phyloP scores from a whole-genome alignment of 2,888 invertebrate genomes.

The Zelleria hepariella region DNA sequence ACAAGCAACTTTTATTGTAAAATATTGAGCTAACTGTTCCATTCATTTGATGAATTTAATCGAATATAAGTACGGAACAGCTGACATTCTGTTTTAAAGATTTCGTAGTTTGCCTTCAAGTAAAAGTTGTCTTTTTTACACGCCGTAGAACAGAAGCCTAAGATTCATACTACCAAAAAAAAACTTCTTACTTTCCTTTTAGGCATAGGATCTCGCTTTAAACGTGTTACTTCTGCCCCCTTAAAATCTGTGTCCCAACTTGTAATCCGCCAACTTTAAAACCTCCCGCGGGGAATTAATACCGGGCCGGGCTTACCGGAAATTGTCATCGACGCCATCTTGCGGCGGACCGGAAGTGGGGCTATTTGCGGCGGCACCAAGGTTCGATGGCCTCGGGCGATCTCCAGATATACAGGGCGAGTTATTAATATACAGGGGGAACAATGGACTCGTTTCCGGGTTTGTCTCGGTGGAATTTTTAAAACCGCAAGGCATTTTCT shows the following conservation, averaged over 20 bases:
- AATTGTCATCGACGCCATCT: constrained; percentile 7
- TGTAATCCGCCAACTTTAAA: not conserved
- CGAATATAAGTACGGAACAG: too few species aligned
- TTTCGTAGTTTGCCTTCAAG: too few species aligned
- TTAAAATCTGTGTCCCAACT: not conserved
- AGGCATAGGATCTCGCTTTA: too few species aligned
- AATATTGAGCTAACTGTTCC: too few species aligned
- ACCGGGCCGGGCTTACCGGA: constrained; percentile 1
- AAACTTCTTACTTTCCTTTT: too few species aligned
- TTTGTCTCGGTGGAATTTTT: not conserved
- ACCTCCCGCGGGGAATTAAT: constrained; percentile 6
- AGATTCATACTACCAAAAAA: too few species aligned
- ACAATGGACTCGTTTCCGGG: not conserved
- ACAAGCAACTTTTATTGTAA: too few species aligned
- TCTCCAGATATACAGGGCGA: not conserved
- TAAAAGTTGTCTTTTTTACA: too few species aligned
- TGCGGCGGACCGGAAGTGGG: constrained; percentile 3
- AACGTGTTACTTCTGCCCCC: not conserved
- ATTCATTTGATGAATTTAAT: too few species aligned
- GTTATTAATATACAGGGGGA: not conserved
- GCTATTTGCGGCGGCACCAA: not conserved
- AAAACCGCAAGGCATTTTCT: not conserved
- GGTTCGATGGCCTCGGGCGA: not conserved
- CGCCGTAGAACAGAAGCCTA: too few species aligned
- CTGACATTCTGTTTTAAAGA: too few species aligned